phyloP scores from a whole-genome alignment of 2,888 invertebrate genomes.

The Eristalis pertinax region DNA sequence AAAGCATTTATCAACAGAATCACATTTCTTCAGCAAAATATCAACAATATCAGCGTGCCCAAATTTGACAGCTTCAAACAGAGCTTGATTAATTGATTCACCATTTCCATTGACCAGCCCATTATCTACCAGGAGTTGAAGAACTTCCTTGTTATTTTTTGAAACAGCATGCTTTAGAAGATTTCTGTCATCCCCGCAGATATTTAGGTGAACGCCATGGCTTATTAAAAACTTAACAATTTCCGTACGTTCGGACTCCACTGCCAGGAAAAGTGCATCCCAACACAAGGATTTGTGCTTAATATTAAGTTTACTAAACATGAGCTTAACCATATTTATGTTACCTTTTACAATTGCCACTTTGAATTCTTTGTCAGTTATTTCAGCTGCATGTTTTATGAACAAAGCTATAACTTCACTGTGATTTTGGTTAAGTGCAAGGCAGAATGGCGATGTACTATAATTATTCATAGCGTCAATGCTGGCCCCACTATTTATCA shows the following conservation, averaged over 20 bases:
- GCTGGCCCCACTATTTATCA: conserved; percentile 27
- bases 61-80: background rate
- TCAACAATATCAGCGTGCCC: conserved; percentile 3
- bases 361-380: background rate
- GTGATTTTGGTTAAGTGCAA: background rate
- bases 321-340: background rate
- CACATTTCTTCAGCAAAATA: background rate
- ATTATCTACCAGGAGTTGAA: conserved; percentile 27
- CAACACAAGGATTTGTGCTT: background rate
- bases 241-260: background rate
- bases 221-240: background rate
- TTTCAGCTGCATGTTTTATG: background rate
- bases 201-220: background rate
- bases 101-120: background rate
- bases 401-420: background rate
- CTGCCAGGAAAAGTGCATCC: background rate
- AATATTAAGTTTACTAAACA: background rate
- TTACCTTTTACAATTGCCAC: background rate
- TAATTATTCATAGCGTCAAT: background rate
- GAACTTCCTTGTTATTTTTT: background rate
- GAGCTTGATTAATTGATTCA: background rate
- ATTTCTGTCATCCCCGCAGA: background rate
- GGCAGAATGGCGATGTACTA: background rate
- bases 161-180: background rate
- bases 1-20: background rate